Percentiles rank a stretch among this genome's conserved stretches.
Conservation (phyloP, 2,888 invertebrate species). For the Ormia ochracea region DNA sequence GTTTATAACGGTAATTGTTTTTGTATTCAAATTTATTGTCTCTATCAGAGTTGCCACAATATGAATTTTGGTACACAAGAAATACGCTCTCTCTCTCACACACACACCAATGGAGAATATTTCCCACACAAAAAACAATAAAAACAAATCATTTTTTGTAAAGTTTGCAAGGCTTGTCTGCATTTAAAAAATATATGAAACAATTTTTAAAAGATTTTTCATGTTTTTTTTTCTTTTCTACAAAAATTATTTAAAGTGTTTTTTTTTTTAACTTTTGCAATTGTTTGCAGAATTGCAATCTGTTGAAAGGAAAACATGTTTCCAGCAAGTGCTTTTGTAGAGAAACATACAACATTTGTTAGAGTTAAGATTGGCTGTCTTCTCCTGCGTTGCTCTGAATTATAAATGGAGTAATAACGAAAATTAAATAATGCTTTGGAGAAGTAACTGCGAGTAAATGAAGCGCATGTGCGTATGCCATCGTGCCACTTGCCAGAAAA, state of each 20-base stretch:
- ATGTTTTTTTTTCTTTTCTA: neutral
- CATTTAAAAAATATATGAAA: neutral
- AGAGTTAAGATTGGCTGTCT: too few species aligned
- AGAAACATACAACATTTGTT: neutral
- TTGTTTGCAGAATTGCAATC: conserved; percentile 42
- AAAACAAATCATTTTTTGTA: neutral
- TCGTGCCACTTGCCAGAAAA: too few species aligned
- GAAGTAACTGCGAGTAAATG: too few species aligned
- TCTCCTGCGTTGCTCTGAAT: too few species aligned
- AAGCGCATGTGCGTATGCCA: too few species aligned
- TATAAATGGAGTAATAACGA: too few species aligned
- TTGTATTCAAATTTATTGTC: conserved; percentile 16
- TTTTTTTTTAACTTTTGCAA: conserved; percentile 25
- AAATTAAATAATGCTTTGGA: too few species aligned
- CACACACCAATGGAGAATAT: neutral
- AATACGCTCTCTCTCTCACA: neutral
- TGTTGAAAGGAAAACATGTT: conserved; percentile 3
- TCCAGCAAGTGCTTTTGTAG: conserved; percentile 38
- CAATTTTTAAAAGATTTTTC: neutral
- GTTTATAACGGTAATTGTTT: conserved; percentile 5
- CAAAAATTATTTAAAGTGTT: neutral
- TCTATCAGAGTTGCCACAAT: conserved; percentile 10
- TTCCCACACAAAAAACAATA: neutral
- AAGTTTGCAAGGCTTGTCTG: neutral
- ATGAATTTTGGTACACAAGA: neutral